phyloP scores from a whole-genome alignment of 2,888 invertebrate species.

The Latrodectus hesperus region DNA sequence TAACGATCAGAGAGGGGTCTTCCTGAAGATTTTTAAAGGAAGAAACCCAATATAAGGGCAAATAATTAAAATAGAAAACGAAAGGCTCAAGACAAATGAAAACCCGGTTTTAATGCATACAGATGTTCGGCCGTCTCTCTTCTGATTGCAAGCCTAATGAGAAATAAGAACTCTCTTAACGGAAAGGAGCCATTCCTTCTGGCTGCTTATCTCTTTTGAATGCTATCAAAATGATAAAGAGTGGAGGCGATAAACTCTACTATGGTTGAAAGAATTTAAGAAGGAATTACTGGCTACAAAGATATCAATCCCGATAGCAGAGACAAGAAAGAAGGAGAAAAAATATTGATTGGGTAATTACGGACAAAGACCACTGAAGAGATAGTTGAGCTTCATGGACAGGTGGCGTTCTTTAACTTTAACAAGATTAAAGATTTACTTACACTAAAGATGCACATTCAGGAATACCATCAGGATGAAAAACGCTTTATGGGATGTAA shows the following conservation, averaged over 20 bases:
- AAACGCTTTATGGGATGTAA: slow-evolving; percentile 48
- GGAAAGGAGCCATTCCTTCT: slow-evolving; percentile 60
- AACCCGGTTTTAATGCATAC: slow-evolving; percentile 65
- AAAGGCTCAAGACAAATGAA: slow-evolving; percentile 60
- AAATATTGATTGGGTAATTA: slow-evolving; percentile 63
- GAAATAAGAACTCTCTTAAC: slow-evolving; percentile 51
- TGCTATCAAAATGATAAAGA: slow-evolving; percentile 67
- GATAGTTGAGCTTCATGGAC: slow-evolving; percentile 42
- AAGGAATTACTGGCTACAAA: slow-evolving; percentile 49
- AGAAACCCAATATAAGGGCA: slow-evolving; percentile 47
- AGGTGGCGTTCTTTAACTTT: slow-evolving; percentile 46
- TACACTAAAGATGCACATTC: slow-evolving; percentile 43
- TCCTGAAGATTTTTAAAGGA: slow-evolving; percentile 56
- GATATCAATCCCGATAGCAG: slow-evolving; percentile 62
- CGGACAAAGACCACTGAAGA: slow-evolving; percentile 20
- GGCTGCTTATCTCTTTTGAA: slow-evolving; percentile 66
- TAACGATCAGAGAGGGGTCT: slow-evolving; percentile 62
- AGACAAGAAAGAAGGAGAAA: slow-evolving; percentile 48
- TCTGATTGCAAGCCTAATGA: slow-evolving; percentile 57
- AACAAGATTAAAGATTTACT: slow-evolving; percentile 64
- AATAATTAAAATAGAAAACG: slow-evolving; percentile 65
- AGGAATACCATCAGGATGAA: slow-evolving; percentile 32
- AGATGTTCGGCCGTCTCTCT: slow-evolving; percentile 41
- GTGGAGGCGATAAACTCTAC: slow-evolving; percentile 54
- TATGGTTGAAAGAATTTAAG: slow-evolving; percentile 46